Base-by-base conservation (phyloP, 2,113 vertebrate genomes). In the Choloepus hoffmanni region DNA sequence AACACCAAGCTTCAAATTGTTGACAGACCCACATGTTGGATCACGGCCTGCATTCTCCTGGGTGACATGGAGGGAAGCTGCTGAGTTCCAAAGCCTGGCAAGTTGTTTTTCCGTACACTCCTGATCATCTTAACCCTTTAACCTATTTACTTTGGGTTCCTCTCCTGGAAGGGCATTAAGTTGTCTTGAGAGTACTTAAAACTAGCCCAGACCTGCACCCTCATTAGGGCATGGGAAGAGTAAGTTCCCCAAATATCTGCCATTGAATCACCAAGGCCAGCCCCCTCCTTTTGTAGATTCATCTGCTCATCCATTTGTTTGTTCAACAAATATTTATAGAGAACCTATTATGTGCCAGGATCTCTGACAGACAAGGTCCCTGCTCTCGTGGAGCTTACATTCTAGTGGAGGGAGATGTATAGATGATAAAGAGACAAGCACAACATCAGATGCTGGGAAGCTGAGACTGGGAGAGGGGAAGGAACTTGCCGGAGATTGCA, bases 41-140 rank as follows among this genome's bases (percentile, higher is more conserved):
- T 40, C 70, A 77, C 30, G 76, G 92, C 28, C 77, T 45, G 50
- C 19, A 45, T 62, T 92, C 77, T 89, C 89, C 89, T 55, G 67
- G 48, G n/a, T 67, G 88, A 92, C 92, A 85, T 0, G 2, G 70
- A 92, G 43, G 43, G 60, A 85, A 96, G 74, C 78, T 76, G 16
- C 85, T 94, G 89, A 95, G 58, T 89, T 96, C 89, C 91, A 83
- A 81, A 94, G 63, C 89, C 83, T 18, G 30, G 62, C 48, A 58
- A 89, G 24, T 86, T 94, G 73, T 95, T 96, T 96, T 84, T 93
- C 86, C 83, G 81, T 67, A 84, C 7, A 33, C 85, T 91, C 88
- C 50, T 62, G 72, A 90, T 55, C 65, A 58, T 90, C 48, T 89
- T 87, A 92, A 85, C 67, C 45, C 73, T 55, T 82, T 30, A 63